Percentiles rank a stretch among this genome's conserved stretches.
Evolutionary conservation across 2,888 invertebrate genomes (phyloP).

Genomic region (Chouioia cunea): DNA sequence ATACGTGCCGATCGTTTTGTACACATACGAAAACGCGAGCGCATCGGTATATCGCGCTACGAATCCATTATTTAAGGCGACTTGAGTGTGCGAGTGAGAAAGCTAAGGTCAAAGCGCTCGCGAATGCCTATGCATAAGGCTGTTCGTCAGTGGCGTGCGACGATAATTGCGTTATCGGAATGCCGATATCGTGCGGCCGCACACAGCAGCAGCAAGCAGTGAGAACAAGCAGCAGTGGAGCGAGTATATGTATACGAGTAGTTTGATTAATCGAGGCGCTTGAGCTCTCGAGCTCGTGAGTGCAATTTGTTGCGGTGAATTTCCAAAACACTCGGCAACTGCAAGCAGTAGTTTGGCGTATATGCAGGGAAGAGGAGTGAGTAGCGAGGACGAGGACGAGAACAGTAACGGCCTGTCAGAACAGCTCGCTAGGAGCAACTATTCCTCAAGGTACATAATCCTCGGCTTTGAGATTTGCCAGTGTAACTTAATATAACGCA

Average conservation of each 20-base stretch:
- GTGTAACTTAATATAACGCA: slow-evolving; percentile 36
- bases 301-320: too few relatives aligned
- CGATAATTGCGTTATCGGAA: too few relatives aligned
- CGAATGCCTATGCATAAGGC: slow-evolving; percentile 19
- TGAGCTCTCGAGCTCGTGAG: too few relatives aligned
- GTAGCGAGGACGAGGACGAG: background rate
- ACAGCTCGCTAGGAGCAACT: slow-evolving; percentile 5
- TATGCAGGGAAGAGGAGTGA: background rate
- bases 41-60: slow-evolving; percentile 3
- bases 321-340: too few relatives aligned
- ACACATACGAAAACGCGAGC: slow-evolving; percentile 20
- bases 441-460: slow-evolving; percentile 32
- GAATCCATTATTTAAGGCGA: slow-evolving; percentile 27
- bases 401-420: slow-evolving; percentile 12
- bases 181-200: too few relatives aligned
- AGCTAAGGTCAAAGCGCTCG: slow-evolving; percentile 31
- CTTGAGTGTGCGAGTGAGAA: too few relatives aligned
- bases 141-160: too few relatives aligned
- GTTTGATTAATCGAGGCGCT: too few relatives aligned
- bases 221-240: too few relatives aligned
- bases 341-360: background rate
- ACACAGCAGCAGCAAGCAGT: too few relatives aligned
- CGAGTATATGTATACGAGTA: too few relatives aligned
- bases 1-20: slow-evolving; percentile 31
- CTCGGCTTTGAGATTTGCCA: slow-evolving; percentile 35